Conservation (phyloP, 2,888 invertebrate genomes). For the Loripinus fragilis region DNA sequence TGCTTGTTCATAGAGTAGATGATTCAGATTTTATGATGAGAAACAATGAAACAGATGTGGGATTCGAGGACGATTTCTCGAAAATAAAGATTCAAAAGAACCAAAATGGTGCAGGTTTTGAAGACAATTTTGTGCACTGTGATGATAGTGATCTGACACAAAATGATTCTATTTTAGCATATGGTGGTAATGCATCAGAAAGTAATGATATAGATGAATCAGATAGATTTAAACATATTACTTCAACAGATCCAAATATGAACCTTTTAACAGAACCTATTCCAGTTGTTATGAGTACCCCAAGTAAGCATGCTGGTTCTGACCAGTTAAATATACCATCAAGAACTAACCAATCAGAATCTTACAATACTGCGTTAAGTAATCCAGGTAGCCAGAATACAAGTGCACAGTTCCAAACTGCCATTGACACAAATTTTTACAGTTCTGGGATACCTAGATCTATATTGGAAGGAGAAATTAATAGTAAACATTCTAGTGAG, state of each 20-base stretch:
- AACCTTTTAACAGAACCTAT: constrained; percentile 50
- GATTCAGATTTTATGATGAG: constrained; percentile 11
- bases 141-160: constrained; percentile 31
- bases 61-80: constrained; percentile 58
- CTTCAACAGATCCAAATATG: constrained; percentile 45
- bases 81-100: constrained; percentile 46
- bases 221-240: constrained; percentile 35
- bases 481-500: constrained; percentile 21
- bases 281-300: constrained; percentile 60
- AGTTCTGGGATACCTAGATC: constrained; percentile 3
- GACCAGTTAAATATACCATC: constrained; percentile 16
- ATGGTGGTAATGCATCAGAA: constrained; percentile 49
- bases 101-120: constrained; percentile 44
- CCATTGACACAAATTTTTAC: constrained; percentile 16
- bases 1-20: constrained; percentile 54
- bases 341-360: constrained; percentile 40
- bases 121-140: constrained; percentile 51
- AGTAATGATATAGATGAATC: constrained; percentile 8
- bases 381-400: constrained; percentile 37
- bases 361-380: constrained; percentile 42
- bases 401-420: constrained; percentile 39
- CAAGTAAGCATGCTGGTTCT: constrained; percentile 37
- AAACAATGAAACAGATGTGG: constrained; percentile 25
- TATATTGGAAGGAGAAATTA: background rate
- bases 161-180: constrained; percentile 62